Evolutionary conservation across 2,888 invertebrate genomes (phyloP), one percentile per base, ranked within the genome.

Genomic region (Ligdia adustata): DNA sequence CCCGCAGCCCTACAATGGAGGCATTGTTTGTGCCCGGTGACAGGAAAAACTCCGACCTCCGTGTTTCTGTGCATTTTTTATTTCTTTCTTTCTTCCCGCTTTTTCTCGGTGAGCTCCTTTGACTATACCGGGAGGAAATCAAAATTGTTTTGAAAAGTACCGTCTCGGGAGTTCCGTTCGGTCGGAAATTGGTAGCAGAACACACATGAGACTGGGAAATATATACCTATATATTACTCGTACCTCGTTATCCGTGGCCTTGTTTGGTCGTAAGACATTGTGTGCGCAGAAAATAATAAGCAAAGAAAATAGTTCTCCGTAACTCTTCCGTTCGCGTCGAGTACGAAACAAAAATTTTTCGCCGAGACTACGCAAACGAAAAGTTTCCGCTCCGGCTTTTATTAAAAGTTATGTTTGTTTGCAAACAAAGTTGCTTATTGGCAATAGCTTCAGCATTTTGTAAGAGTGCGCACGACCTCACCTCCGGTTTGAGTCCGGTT

Each of bases 11-110:
- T 74, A 90, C 88, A 88, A 87, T 88, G 66, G 82, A 77, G 73
- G 76, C 81, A 89, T 90, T 90, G 90, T 90, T 89, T 89, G 86
- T 88, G 81, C 82, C 82, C 88, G 87, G 87, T 88, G 89, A 88
- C 89, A 87, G 89, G 89, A 89, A 89, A 90, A 90, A 88, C 90
- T 87, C 85, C 88, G 80, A 89, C 89, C 89, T 86, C 89, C 82
- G 85, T 88, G 87, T 87, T 87, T 84, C 87, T 85, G 80, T 86
- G 85, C 84, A 83, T 86, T 88, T 88, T 89, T 89, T 88, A 85
- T 87, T 85, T 76, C 73, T 81, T 72, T 79, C 77, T 75, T 81
- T 80, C 74, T 60, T 70, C 68, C 61, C 62, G 67, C 64, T 67
- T 71, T 77, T 79, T 82, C 77, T 81, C 74, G 61, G 79, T 78